Conservation (phyloP, 2,797 vertebrate genomes). For the Austrolebias charrua region DNA sequence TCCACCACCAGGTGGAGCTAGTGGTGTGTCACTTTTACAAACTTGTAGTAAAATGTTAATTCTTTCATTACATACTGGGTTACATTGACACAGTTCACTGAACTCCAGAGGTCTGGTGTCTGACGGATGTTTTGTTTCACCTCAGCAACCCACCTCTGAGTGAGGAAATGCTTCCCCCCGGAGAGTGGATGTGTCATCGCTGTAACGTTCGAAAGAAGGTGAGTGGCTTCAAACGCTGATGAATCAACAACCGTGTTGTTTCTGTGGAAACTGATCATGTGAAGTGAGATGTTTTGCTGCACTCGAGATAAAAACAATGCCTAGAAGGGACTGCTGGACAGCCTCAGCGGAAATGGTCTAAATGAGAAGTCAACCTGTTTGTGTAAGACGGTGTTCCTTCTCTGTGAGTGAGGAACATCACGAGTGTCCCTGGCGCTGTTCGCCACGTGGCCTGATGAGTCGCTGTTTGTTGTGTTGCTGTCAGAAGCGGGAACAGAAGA, state of each 20-base stretch:
- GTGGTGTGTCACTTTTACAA: not conserved
- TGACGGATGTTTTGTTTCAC: conserved; percentile 1
- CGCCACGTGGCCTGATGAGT: not conserved
- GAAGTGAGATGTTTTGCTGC: not conserved
- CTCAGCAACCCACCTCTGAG: conserved; percentile 94
- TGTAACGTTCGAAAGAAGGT: conserved; percentile 96
- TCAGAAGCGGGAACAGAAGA: conserved; percentile 96
- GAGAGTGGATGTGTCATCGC: conserved; percentile 99
- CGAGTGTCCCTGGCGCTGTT: too few species aligned
- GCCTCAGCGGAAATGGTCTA: too few species aligned
- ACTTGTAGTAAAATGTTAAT: not conserved
- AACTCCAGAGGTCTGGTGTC: not conserved
- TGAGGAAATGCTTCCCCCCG: conserved; percentile 97
- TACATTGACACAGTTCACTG: not conserved
- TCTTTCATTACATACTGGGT: not conserved
- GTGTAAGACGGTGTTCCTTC: too few species aligned
- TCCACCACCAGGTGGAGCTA: conserved; percentile 40
- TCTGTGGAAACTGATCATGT: not conserved
- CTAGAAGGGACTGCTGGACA: too few species aligned
- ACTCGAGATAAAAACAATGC: too few species aligned
- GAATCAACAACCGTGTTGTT: too few species aligned
- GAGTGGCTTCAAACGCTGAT: conserved; percentile 7
- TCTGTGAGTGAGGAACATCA: too few species aligned
- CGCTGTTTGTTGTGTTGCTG: conserved; percentile 1
- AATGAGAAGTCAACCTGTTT: too few species aligned